Percentiles rank a stretch among this genome's conserved stretches.
phyloP scores from a whole-genome alignment of 2,797 vertebrate genomes.

The Oreortyx pictus region DNA sequence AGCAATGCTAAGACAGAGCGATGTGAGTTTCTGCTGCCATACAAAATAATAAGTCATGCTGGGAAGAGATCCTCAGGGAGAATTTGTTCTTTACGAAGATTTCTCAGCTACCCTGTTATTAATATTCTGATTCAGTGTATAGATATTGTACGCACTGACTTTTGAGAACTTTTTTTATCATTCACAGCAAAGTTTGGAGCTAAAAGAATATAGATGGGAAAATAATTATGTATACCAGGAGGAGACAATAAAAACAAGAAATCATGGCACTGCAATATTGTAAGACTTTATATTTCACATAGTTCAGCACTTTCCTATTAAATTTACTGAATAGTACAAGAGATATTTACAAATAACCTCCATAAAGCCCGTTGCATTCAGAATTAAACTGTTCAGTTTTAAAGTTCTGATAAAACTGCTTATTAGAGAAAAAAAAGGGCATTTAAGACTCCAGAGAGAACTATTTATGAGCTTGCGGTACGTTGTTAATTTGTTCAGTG shows the following conservation, averaged over 20 bases:
- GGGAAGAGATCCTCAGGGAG: not conserved
- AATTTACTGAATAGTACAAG: not conserved
- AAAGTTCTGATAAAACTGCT: slow-evolving; percentile 30
- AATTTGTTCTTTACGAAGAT: not conserved
- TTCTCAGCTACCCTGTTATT: not conserved
- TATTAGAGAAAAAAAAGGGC: slow-evolving; percentile 23
- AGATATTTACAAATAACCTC: slow-evolving; percentile 6
- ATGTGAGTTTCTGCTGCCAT: not conserved
- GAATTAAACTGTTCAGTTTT: slow-evolving; percentile 22
- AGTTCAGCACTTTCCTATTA: not conserved
- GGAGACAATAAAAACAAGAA: not conserved
- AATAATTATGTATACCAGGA: not conserved
- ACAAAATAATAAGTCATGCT: not conserved
- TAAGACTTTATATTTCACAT: not conserved
- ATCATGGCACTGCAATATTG: not conserved
- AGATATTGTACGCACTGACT: not conserved
- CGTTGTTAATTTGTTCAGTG: slow-evolving; percentile 68
- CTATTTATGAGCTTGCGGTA: slow-evolving; percentile 69
- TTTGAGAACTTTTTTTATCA: not conserved
- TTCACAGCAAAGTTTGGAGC: not conserved
- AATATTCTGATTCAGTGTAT: not conserved
- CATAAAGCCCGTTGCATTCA: not conserved
- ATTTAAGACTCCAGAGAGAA: slow-evolving; percentile 57
- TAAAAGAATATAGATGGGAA: not conserved
- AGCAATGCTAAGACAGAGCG: not conserved